phyloP scores from a whole-genome alignment of 2,113 vertebrate genomes.

The Sphaerodactylus townsendi region DNA sequence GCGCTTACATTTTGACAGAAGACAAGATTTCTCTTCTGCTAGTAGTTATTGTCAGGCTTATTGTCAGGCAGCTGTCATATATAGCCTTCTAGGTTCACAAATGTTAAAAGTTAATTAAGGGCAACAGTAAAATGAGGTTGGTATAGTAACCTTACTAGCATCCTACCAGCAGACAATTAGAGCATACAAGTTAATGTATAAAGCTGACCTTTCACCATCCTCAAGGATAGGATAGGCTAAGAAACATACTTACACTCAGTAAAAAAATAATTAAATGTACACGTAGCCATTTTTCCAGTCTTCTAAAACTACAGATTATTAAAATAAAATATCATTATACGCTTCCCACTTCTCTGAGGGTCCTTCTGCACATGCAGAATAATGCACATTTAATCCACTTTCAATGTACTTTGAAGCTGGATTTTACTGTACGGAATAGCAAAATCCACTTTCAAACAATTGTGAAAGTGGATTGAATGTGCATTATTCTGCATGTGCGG shows the following conservation, averaged over 20 bases:
- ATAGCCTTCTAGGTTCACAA: background rate
- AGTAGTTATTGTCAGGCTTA: background rate
- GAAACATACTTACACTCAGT: background rate
- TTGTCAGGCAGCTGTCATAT: background rate
- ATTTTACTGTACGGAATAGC: too few relatives aligned
- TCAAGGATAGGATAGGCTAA: too few relatives aligned
- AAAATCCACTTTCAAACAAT: too few relatives aligned
- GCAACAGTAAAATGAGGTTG: background rate
- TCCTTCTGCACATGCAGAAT: too few relatives aligned
- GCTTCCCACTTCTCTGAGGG: too few relatives aligned
- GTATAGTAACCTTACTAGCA: background rate
- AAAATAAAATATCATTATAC: background rate
- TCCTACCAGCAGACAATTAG: too few relatives aligned
- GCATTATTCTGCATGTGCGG: too few relatives aligned
- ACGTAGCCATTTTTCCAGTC: background rate
- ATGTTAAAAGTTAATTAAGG: background rate
- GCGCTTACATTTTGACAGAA: background rate
- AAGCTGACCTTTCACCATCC: background rate
- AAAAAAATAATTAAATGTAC: background rate
- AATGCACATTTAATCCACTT: too few relatives aligned
- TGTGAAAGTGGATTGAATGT: too few relatives aligned
- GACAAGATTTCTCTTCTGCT: background rate
- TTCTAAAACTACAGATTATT: background rate
- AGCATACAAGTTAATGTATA: background rate
- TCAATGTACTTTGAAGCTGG: too few relatives aligned